Evolutionary conservation across 2,797 vertebrate species (phyloP).

Genomic region (Pseudotriccus pelzelni): DNA sequence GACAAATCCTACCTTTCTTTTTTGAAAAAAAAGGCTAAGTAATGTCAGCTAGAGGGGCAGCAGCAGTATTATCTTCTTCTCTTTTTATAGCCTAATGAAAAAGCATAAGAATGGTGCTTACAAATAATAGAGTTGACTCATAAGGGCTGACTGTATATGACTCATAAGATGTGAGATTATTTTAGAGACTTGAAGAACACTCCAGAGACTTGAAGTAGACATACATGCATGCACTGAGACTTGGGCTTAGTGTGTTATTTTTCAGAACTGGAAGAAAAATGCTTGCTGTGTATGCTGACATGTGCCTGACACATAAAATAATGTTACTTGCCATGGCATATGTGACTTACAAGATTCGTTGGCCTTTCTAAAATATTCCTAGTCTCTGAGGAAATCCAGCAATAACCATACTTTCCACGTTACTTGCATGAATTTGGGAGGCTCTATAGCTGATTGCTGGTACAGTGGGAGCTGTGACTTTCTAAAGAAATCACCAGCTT

Average conservation of each 20-base stretch:
- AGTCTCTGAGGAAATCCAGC: neutral
- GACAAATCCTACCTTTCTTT: neutral
- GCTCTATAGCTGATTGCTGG: neutral
- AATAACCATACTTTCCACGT: neutral
- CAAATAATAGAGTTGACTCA: constrained; percentile 37
- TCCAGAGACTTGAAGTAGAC: neutral
- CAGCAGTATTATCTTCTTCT: neutral
- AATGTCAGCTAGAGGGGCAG: neutral
- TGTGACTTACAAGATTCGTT: neutral
- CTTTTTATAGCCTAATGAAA: constrained; percentile 23
- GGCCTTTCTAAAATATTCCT: neutral
- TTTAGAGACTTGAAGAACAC: neutral
- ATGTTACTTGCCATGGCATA: accelerated
- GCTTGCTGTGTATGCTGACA: neutral
- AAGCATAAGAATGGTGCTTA: neutral
- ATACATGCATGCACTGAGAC: neutral
- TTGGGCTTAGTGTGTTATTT: neutral
- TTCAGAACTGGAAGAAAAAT: neutral
- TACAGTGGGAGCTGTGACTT: neutral
- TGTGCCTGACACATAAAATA: neutral
- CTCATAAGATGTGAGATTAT: neutral
- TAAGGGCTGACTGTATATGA: neutral
- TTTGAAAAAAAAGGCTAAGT: neutral
- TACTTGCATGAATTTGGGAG: neutral
- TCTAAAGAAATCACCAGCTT: neutral